Evolutionary conservation across 2,797 vertebrate genomes (phyloP).

Genomic region (Pangasius sanitwongsei): DNA sequence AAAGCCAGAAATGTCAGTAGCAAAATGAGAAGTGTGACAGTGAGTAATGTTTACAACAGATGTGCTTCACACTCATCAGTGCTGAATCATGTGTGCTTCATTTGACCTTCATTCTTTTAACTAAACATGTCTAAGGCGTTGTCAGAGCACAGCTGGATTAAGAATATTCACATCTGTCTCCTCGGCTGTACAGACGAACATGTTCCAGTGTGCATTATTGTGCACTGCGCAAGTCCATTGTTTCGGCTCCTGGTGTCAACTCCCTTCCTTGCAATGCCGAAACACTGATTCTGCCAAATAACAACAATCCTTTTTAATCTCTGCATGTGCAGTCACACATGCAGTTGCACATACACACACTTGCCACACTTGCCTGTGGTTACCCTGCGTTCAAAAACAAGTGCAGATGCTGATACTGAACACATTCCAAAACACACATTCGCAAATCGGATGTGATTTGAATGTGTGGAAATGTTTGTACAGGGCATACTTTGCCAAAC

Average conservation of each 20-base stretch:
- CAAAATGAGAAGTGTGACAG: background rate
- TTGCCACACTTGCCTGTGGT: background rate
- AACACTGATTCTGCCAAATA: constrained; percentile 46
- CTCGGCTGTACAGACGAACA: background rate
- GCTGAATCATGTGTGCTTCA: background rate
- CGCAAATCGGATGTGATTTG: constrained; percentile 6
- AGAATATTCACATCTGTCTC: constrained; percentile 11
- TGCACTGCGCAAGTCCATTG: background rate
- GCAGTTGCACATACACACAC: background rate
- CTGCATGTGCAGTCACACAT: constrained; percentile 1
- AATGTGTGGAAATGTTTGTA: constrained; percentile 33
- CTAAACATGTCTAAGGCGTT: background rate
- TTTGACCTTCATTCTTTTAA: background rate
- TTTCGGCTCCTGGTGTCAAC: constrained; percentile 11
- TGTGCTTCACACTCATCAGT: background rate
- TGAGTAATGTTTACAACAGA: background rate
- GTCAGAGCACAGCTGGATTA: constrained; percentile 6
- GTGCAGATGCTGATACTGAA: background rate
- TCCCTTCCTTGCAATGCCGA: constrained; percentile 45
- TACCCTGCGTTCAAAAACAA: background rate
- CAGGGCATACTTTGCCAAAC: background rate
- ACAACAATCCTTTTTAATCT: constrained; percentile 26
- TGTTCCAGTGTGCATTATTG: background rate
- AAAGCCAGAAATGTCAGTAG: background rate
- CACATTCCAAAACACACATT: constrained; percentile 13